These are phyloP conservation scores for Kobus ellipsiprymnus DNA, from an alignment of 2,113 vertebrate genomes.

Conservation along the genomic window DNA sequence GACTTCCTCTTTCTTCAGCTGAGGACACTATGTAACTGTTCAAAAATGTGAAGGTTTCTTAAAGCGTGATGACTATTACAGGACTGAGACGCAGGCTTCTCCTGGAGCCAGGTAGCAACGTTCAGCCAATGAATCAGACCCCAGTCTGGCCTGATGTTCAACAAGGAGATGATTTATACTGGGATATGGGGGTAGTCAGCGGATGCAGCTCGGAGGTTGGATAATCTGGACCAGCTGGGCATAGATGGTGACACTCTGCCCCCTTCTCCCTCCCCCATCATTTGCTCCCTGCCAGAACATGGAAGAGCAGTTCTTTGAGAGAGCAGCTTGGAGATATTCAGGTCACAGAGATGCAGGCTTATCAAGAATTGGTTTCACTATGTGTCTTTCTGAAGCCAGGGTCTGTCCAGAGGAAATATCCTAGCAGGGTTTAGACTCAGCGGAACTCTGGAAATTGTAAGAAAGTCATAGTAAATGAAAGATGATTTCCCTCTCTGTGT, in stretches of 20 bases:
- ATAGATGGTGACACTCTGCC: neutral
- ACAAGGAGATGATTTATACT: constrained; percentile 73
- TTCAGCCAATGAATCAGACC: constrained; percentile 64
- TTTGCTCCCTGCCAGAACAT: neutral
- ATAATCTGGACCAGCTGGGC: constrained; percentile 77
- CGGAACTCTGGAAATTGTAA: neutral
- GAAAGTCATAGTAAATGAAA: neutral
- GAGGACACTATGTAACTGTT: constrained; percentile 72
- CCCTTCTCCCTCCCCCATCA: neutral
- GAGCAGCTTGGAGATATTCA: neutral
- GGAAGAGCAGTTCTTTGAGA: constrained; percentile 48
- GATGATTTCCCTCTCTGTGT: neutral
- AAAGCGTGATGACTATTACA: constrained; percentile 64
- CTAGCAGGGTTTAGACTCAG: neutral
- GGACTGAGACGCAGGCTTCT: constrained; percentile 61
- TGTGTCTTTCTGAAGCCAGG: neutral
- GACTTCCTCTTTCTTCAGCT: constrained; percentile 68
- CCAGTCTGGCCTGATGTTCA: neutral
- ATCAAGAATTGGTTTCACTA: neutral
- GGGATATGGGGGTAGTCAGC: constrained; percentile 60
- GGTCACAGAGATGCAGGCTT: neutral
- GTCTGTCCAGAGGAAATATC: neutral
- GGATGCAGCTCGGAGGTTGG: constrained; percentile 67
- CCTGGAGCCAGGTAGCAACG: constrained; percentile 54
- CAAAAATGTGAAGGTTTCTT: constrained; percentile 69